Conservation (phyloP, 2,888 invertebrate species). For the Baccha elongata region DNA sequence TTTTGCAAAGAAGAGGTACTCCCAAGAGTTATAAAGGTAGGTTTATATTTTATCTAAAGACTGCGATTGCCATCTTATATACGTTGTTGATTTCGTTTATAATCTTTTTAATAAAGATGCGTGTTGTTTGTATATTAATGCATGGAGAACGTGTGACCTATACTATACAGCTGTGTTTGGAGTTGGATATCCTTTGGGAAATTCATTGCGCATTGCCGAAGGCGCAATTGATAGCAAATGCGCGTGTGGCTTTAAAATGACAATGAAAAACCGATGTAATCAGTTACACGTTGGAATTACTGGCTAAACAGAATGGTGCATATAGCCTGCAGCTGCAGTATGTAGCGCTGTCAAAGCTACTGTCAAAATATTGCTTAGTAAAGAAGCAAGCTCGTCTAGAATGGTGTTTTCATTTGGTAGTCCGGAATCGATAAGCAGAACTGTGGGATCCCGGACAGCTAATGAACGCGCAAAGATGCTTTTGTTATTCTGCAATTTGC, state of each 20-base stretch:
- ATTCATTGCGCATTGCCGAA: conserved; percentile 64
- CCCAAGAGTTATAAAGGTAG: background rate
- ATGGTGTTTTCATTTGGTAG: no score
- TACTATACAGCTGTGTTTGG: conserved; percentile 21
- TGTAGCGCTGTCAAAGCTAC: no score
- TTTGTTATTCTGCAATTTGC: no score
- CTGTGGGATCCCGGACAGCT: no score
- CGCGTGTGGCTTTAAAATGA: conserved; percentile 32
- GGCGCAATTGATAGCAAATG: conserved; percentile 7
- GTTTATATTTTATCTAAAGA: conserved; percentile 5
- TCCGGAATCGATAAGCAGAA: no score
- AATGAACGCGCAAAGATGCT: no score
- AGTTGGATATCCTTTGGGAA: conserved; percentile 50
- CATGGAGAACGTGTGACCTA: conserved; percentile 35
- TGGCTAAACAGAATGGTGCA: no score
- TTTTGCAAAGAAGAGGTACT: background rate
- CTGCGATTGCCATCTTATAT: conserved; percentile 59
- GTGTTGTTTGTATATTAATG: conserved; percentile 2
- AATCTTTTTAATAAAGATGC: conserved; percentile 37
- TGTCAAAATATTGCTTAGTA: no score
- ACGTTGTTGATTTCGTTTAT: conserved; percentile 52
- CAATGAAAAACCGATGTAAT: conserved; percentile 16
- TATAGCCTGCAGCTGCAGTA: no score
- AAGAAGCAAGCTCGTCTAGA: no score
- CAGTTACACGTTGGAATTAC: conserved; percentile 36